These are phyloP conservation scores for Ennomos fuscantarius DNA, from an alignment of 2,888 invertebrate species.

Conservation along the genomic window DNA sequence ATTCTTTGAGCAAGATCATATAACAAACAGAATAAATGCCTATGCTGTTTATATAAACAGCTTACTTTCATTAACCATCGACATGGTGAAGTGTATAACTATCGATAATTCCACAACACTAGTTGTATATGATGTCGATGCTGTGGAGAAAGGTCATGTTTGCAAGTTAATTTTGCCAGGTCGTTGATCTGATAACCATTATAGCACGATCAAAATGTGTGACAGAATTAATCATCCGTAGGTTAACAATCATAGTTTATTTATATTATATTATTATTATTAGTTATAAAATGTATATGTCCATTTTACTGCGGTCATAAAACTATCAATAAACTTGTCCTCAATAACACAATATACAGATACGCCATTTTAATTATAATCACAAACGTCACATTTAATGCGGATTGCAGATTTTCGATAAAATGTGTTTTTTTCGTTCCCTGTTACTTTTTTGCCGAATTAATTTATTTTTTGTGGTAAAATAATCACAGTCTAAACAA, in stretches of 20 bases:
- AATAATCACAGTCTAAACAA: no score
- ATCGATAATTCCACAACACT: background rate
- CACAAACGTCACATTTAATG: constrained; percentile 6
- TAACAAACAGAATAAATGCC: no score
- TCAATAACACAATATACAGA: constrained; percentile 21
- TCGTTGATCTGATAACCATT: background rate
- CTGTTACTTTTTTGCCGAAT: no score
- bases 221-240: constrained; percentile 10
- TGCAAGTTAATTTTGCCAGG: no score
- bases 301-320: constrained; percentile 43
- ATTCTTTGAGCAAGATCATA: no score
- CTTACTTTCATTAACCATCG: no score
- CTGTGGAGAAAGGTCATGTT: no score
- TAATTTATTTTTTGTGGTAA: no score
- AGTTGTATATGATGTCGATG: no score
- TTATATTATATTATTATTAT: constrained; percentile 35
- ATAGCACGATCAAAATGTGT: background rate
- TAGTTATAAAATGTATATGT: constrained; percentile 39
- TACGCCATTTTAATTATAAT: constrained; percentile 14
- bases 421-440: no score
- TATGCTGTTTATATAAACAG: no score
- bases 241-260: constrained; percentile 37
- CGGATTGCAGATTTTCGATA: no score
- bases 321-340: constrained; percentile 45
- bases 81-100: background rate